These are phyloP conservation scores for Ganaspis sp. DNA, from an alignment of 1,140 invertebrate genomes.

Conservation along the genomic window DNA sequence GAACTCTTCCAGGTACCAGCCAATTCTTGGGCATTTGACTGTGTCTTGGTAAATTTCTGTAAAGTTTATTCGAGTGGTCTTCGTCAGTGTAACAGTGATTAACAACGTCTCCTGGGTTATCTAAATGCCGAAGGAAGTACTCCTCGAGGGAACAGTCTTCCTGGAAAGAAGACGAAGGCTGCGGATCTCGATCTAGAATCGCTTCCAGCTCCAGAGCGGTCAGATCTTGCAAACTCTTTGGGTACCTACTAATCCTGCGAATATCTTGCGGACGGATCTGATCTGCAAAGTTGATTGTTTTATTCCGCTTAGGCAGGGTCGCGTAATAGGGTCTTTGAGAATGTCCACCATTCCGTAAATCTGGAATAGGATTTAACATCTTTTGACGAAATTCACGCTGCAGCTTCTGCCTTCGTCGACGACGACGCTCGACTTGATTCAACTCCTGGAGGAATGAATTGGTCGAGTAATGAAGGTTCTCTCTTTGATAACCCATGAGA, in stretches of 20 bases:
- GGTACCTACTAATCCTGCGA: slow-evolving; percentile 58
- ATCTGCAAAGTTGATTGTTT: slow-evolving; percentile 59
- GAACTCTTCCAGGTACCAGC: slow-evolving; percentile 70
- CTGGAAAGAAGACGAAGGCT: slow-evolving; percentile 42
- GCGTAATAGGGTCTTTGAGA: slow-evolving; percentile 43
- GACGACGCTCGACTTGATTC: slow-evolving; percentile 37
- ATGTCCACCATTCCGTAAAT: slow-evolving; percentile 37
- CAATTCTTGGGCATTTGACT: slow-evolving; percentile 46
- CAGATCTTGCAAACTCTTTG: slow-evolving; percentile 68
- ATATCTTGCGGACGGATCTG: slow-evolving; percentile 54
- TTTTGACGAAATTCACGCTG: slow-evolving; percentile 17
- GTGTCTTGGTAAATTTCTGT: slow-evolving; percentile 59
- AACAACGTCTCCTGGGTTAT: slow-evolving; percentile 6
- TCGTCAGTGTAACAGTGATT: slow-evolving; percentile 55
- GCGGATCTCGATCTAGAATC: slow-evolving; percentile 58
- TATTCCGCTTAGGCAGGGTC: slow-evolving; percentile 58
- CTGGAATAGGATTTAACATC: slow-evolving; percentile 1
- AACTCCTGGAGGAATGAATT: slow-evolving; percentile 43
- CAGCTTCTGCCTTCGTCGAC: slow-evolving; percentile 6
- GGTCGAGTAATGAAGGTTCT: not conserved
- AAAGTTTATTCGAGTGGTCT: slow-evolving; percentile 60
- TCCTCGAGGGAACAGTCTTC: slow-evolving; percentile 19
- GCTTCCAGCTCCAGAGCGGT: slow-evolving; percentile 68
- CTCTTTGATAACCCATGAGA: not conserved
- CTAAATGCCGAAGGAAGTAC: slow-evolving; percentile 30